phyloP scores from a whole-genome alignment of 2,888 invertebrate species.

The Aromia moschata region DNA sequence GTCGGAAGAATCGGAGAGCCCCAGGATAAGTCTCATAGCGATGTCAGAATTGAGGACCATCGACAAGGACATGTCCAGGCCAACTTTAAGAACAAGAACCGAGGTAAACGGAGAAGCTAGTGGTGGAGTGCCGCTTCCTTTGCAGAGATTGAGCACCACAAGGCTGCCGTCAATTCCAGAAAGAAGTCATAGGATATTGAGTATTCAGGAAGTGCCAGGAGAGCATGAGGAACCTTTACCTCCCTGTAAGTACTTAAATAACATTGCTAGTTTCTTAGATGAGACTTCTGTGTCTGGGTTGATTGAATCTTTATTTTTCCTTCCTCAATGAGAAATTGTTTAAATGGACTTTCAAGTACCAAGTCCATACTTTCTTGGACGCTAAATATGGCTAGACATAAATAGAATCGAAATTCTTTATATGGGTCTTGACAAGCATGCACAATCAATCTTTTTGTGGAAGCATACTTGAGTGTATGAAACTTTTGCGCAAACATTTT shows the following conservation, averaged over 20 bases:
- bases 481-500: too few relatives aligned
- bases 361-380: too few relatives aligned
- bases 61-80: constrained; percentile 53
- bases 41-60: constrained; percentile 68
- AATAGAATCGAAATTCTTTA: too few relatives aligned
- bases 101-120: constrained; percentile 62
- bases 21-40: constrained; percentile 67
- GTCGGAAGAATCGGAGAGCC: constrained; percentile 47
- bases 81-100: constrained; percentile 54
- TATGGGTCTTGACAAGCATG: too few relatives aligned
- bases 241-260: constrained; percentile 79
- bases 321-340: too few relatives aligned
- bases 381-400: too few relatives aligned
- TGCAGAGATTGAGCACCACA: constrained; percentile 77
- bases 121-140: constrained; percentile 66
- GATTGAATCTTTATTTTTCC: too few relatives aligned
- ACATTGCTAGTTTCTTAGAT: too few relatives aligned
- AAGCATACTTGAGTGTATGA: too few relatives aligned
- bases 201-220: constrained; percentile 63
- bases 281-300: too few relatives aligned
- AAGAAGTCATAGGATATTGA: constrained; percentile 65
- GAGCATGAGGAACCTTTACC: constrained; percentile 85
- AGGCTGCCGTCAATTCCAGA: constrained; percentile 85
- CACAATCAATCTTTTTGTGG: too few relatives aligned
- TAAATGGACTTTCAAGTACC: too few relatives aligned